These are phyloP conservation scores for Diglossa brunneiventris DNA, from an alignment of 2,113 vertebrate species.

Conservation along the genomic window DNA sequence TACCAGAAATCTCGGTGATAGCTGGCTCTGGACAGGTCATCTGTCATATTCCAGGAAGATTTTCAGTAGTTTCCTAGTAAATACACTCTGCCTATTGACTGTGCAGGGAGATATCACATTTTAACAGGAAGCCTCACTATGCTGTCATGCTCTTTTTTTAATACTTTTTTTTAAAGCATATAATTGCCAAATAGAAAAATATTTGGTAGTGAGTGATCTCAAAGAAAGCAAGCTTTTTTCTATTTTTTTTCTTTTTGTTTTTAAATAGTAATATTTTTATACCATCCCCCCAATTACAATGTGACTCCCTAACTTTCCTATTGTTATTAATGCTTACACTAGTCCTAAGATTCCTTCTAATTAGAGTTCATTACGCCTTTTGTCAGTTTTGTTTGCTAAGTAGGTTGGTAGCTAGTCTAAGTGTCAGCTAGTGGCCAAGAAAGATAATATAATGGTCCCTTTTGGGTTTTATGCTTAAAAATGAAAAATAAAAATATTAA, in stretches of 20 bases:
- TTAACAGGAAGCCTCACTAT: constrained; percentile 23
- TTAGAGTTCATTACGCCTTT: neutral
- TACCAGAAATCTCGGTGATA: neutral
- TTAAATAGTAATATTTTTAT: constrained; percentile 14
- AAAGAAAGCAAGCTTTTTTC: constrained; percentile 19
- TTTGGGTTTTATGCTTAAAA: neutral
- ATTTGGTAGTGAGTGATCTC: constrained; percentile 12
- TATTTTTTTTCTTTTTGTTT: constrained; percentile 23
- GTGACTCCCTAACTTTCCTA: neutral
- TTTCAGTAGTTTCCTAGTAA: constrained; percentile 29
- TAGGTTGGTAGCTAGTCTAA: neutral
- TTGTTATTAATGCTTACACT: neutral
- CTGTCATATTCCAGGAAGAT: neutral
- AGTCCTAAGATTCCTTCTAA: neutral
- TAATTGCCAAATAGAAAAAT: constrained; percentile 36
- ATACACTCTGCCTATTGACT: neutral
- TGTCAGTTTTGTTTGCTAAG: neutral
- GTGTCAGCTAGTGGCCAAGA: neutral
- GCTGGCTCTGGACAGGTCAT: neutral
- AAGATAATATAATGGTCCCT: neutral
- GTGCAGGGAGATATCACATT: neutral
- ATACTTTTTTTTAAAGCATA: neutral
- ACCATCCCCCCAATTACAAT: neutral
- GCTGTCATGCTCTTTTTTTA: constrained; percentile 17
- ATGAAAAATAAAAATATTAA: neutral